A percentile compares a stretch with the other conserved stretches of the same genome.
Conservation (phyloP, 30 jellyfish, hydroid and myxozoan species). For the Turritopsis dohrnii region DNA sequence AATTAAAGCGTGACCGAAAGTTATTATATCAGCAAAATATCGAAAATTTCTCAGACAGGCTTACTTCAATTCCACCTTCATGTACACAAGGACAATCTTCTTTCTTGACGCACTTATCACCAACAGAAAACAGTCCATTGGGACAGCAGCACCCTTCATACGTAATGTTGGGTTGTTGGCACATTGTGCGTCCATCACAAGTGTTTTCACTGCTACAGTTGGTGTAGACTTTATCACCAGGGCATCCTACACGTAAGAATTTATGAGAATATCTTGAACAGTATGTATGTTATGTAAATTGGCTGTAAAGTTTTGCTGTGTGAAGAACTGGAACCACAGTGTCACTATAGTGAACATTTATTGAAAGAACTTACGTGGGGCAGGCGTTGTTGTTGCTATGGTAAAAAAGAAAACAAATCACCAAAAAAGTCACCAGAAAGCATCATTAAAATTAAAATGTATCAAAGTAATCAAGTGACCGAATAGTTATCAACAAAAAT, state of each 20-base stretch:
- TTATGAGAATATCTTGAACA: background rate
- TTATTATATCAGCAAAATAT: too few relatives aligned
- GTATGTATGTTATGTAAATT: too few relatives aligned
- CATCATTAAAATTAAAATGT: background rate
- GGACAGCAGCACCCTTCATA: slow-evolving; percentile 42
- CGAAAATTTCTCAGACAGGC: too few relatives aligned
- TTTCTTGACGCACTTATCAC: slow-evolving; percentile 34
- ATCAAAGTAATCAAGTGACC: too few relatives aligned
- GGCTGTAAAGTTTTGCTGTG: too few relatives aligned
- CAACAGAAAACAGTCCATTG: slow-evolving; percentile 13
- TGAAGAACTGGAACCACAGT: too few relatives aligned
- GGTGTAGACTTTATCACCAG: slow-evolving; percentile 18
- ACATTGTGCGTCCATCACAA: slow-evolving; percentile 26
- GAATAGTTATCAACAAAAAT: too few relatives aligned
- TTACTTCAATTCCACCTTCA: slow-evolving; percentile 19
- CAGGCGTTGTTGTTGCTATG: background rate
- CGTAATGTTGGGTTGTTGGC: background rate
- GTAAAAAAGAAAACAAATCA: background rate
- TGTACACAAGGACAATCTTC: slow-evolving; percentile 31
- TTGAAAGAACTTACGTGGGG: background rate
- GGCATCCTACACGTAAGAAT: slow-evolving; percentile 17
- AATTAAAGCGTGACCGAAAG: too few relatives aligned
- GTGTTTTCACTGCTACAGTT: slow-evolving; percentile 25
- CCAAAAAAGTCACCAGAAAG: background rate
- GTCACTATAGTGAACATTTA: too few relatives aligned